Base-by-base conservation (phyloP, 1,140 invertebrate genomes). In the Micrasema longulum region DNA sequence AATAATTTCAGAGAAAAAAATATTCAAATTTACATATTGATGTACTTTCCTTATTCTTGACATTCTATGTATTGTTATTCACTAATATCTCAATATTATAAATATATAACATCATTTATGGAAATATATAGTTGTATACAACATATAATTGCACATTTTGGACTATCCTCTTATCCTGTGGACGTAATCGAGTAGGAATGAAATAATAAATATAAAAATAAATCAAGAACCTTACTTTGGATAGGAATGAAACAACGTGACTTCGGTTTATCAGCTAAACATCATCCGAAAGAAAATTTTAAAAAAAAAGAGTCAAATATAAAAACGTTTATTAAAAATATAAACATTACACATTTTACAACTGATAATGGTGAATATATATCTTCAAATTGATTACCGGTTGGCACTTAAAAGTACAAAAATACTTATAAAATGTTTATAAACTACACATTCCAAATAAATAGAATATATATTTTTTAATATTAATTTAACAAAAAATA, bases 41-140 rank as follows among this genome's bases (percentile, higher is more conserved):
- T 64, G 41, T 64, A 64, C 26, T 2, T 31, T 31, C 7, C 26
- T 47, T 47, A 47, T 12, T 64, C 43, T 20, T 47, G 60, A 47
- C 60, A 64, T 64, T 47, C 41, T 63, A 63, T 63, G 26, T 31
- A 63, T 47, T 64, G 60, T 47, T 64, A 47, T 64, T 64, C 18
- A 64, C 18, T 60, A 10, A 60, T 60, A 55, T 38, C 20, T 43
- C 52, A 20, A 36, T 20, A 41, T 60, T 60, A 35, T 60, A 35
- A 41, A 38, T 35, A 38, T 60, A 41, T 23, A 60, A 41, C 35
- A 60, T 60, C n/a, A 12, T 60, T 41, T 60, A 60, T 60, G 55
- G 41, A 60, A 60, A 60, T 41, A 60, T 23, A 60, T 60, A 60
- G 55, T 60, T 60, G 55, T 60, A 38, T 41, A 12, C 55, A 60